Base-by-base conservation (phyloP, 2,888 invertebrate genomes). In the Calephelis perditalis region DNA sequence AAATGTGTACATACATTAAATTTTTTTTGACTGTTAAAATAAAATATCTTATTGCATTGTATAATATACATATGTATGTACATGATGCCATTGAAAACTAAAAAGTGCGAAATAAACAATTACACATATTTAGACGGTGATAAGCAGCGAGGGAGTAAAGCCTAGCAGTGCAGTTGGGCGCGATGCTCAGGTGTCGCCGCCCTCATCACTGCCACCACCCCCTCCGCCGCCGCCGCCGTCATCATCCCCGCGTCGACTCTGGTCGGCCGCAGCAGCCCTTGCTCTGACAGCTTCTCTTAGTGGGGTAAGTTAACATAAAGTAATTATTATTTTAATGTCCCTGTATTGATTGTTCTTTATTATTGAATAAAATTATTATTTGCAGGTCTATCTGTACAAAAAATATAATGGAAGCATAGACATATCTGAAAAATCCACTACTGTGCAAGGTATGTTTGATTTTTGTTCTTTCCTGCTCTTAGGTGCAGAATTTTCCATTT, bases 261-360 rank as follows among this genome's bases (percentile, higher is more conserved):
- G 81, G 81, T 60, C 76, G 40, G 70, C 76, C 10, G 76, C 82
- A n/a, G 86, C 84, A 49, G 78, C 84, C 1, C 61, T 83, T 59
- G 81, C 87, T 12, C 69, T 83, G 63, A 81, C 85, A 1, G 83
- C 82, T 15, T 82, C 88, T 9, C 68, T 87, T 43, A 85, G 84
- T 59, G 88, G 85, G 66, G 90, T 87, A 61, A 65, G 75, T 26
- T 26, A 26, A 26, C 26, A 26, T 26, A 4, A 26, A 26, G 26
- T 26, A 3, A 26, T 4, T 26, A 26, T 26, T 26, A n/a, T 12
- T 56, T n/a, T 37, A 12, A 7, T 11, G 6, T 12, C 9, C 36
- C 55, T n/a, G 26, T 55, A n/a, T 12, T 12, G 56, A 36, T 35
- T 12, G 12, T 35, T 55, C 9, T 12, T 12, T 35, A 36, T 35